Evolutionary conservation across 2,797 vertebrate species (phyloP).

Genomic region (Peromyscus eremicus): DNA sequence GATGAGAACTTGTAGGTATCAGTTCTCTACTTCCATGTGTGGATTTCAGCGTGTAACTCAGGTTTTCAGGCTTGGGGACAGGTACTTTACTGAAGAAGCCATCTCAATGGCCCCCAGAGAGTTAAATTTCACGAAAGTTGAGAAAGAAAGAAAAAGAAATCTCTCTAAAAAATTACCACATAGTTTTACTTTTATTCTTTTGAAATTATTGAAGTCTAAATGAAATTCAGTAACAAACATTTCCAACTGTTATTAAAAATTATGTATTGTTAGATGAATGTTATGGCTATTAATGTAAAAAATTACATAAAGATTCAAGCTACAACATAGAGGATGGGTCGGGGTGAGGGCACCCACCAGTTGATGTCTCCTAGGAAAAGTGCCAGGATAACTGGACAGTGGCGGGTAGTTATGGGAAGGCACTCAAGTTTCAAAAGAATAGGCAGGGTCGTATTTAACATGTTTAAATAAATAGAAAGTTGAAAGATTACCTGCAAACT

Average conservation of each 20-base stretch:
- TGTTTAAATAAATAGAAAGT: background rate
- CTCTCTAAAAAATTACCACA: background rate
- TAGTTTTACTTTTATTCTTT: background rate
- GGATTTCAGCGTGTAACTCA: background rate
- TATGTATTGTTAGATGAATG: background rate
- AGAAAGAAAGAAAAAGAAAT: background rate
- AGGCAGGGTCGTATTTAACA: background rate
- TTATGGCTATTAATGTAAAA: background rate
- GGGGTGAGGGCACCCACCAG: background rate
- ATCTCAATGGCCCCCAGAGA: background rate
- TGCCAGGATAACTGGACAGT: background rate
- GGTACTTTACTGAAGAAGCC: background rate
- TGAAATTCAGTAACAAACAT: slow-evolving; percentile 23
- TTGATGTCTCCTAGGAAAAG: background rate
- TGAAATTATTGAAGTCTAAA: background rate
- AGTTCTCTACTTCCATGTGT: background rate
- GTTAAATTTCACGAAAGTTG: background rate
- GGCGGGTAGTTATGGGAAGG: too few species aligned
- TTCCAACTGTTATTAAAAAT: background rate
- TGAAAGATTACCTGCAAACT: background rate
- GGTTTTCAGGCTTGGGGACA: background rate
- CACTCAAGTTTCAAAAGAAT: background rate
- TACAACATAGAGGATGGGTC: background rate
- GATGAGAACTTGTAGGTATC: background rate
- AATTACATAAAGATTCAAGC: background rate